Conservation (phyloP, 2,113 vertebrate genomes). For the Limnothrissa miodon region DNA sequence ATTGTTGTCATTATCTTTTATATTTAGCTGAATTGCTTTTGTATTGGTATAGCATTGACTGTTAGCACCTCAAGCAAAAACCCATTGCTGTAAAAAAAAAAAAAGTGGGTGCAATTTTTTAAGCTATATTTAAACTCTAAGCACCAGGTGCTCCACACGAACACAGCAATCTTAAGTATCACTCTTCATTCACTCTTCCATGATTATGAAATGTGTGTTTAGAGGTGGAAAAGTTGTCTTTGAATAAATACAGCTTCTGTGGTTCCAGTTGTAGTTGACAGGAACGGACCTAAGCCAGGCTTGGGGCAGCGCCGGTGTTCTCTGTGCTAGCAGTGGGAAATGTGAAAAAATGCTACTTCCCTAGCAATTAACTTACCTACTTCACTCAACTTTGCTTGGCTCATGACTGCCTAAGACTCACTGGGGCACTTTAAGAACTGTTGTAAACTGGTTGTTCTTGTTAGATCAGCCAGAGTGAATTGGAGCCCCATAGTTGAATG, state of each 20-base stretch:
- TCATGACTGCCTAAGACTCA: neutral
- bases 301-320: neutral
- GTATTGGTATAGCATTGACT: neutral
- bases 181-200: neutral
- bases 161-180: no score
- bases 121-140: neutral
- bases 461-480: neutral
- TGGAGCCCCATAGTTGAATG: constrained; percentile 20
- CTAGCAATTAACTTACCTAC: neutral
- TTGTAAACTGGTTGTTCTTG: neutral
- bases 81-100: neutral
- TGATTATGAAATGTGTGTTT: neutral
- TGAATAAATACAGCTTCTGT: neutral
- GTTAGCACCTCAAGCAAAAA: neutral
- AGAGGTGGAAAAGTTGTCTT: neutral
- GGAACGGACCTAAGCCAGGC: neutral
- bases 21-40: constrained; percentile 4
- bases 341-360: neutral
- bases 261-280: neutral
- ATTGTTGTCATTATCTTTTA: neutral
- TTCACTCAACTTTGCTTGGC: neutral
- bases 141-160: neutral
- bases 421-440: neutral
- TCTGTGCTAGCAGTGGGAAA: neutral
- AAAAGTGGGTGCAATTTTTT: neutral